Evolutionary conservation across 2,797 vertebrate genomes (phyloP).

Genomic region (Ciconia nigra): DNA sequence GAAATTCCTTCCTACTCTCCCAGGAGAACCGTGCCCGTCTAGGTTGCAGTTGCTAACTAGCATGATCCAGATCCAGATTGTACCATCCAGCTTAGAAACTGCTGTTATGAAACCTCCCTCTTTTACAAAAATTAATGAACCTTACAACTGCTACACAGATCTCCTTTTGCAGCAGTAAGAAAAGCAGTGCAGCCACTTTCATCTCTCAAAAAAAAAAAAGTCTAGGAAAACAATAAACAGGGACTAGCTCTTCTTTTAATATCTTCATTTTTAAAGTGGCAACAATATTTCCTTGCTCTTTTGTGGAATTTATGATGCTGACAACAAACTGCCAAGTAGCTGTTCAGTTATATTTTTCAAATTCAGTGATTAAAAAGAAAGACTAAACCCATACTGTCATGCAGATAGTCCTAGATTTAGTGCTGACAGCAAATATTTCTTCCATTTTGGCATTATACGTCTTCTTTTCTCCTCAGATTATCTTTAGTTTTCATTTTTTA

Average conservation of each 20-base stretch:
- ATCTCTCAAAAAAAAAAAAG: neutral
- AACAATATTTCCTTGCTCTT: neutral
- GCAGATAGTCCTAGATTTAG: neutral
- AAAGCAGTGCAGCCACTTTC: neutral
- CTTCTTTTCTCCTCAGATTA: neutral
- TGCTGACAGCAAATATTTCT: neutral
- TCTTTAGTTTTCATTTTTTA: neutral
- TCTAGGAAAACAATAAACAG: neutral
- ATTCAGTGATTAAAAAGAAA: neutral
- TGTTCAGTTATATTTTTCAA: neutral
- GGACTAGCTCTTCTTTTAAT: neutral
- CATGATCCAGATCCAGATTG: neutral
- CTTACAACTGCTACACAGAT: neutral
- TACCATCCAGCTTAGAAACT: neutral
- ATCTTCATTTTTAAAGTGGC: neutral
- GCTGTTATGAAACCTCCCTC: neutral
- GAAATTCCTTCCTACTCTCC: neutral
- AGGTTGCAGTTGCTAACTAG: neutral
- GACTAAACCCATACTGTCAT: neutral
- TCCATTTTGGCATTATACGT: neutral
- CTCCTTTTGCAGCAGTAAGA: neutral
- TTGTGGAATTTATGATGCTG: neutral
- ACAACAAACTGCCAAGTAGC: neutral
- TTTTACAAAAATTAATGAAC: neutral
- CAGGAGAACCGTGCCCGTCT: neutral